Conservation (phyloP, 2,888 invertebrate species). For the Mythimna lalbum region DNA sequence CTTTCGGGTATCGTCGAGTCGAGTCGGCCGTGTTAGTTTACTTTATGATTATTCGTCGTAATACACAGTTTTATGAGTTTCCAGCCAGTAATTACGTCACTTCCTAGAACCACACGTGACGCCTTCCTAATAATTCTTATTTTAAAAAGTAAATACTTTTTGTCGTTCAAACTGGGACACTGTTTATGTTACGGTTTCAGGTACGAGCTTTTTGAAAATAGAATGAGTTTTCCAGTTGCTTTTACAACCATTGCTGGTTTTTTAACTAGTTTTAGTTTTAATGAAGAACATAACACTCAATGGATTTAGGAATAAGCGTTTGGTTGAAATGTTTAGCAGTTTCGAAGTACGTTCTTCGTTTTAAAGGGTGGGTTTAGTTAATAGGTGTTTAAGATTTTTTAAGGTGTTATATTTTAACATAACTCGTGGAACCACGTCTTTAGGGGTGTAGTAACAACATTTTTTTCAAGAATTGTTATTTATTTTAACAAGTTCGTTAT, state of each 20-base stretch:
- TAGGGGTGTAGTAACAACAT: conserved; percentile 49
- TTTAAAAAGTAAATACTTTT: conserved; percentile 75
- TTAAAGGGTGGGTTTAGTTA: conserved; percentile 64
- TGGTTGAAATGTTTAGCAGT: background rate
- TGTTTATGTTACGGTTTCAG: conserved; percentile 72
- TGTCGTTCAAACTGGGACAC: conserved; percentile 74
- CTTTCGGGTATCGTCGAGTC: conserved; percentile 11
- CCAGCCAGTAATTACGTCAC: conserved; percentile 84
- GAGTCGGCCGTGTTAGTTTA: conserved; percentile 41
- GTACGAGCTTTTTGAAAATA: conserved; percentile 33
- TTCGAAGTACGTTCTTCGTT: conserved; percentile 18
- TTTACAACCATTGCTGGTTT: conserved; percentile 12
- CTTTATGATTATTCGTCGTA: conserved; percentile 57
- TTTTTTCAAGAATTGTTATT: conserved; percentile 42
- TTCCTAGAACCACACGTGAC: conserved; percentile 83
- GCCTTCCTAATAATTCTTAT: conserved; percentile 70
- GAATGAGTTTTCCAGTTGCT: background rate
- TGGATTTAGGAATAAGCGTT: background rate
- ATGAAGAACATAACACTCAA: background rate
- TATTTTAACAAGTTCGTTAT: conserved; percentile 56
- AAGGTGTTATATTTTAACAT: conserved; percentile 62
- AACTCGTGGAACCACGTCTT: conserved; percentile 62
- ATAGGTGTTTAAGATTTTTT: conserved; percentile 78
- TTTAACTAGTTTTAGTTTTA: background rate
- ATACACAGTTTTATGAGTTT: conserved; percentile 84